Conservation (phyloP, 2,113 vertebrate species). For the Nicator chloris region DNA sequence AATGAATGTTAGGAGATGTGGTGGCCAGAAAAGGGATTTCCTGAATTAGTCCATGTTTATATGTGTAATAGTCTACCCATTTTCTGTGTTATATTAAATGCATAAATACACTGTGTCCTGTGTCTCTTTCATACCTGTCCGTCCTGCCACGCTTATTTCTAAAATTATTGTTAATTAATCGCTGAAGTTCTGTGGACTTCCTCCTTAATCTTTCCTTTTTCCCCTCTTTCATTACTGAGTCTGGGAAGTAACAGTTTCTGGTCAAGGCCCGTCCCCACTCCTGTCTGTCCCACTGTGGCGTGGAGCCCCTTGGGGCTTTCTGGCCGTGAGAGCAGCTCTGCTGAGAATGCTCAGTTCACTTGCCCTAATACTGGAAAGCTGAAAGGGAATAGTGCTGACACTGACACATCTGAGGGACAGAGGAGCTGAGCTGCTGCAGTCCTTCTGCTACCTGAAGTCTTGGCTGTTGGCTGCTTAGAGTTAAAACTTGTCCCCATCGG, state of each 20-base stretch:
- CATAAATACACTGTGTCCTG: neutral
- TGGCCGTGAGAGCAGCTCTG: neutral
- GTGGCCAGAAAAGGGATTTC: neutral
- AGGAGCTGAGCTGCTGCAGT: neutral
- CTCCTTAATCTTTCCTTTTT: neutral
- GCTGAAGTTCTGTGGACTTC: neutral
- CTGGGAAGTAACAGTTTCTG: neutral
- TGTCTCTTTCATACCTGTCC: neutral
- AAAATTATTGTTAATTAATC: neutral
- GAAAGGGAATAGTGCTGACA: neutral
- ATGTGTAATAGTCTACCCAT: fast-evolving
- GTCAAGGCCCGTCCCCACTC: fast-evolving
- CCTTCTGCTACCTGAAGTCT: neutral
- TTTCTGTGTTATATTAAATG: neutral
- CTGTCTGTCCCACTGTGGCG: fast-evolving
- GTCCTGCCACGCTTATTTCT: neutral
- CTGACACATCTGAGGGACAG: neutral
- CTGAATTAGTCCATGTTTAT: neutral
- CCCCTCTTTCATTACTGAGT: too few species aligned
- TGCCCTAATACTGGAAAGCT: fast-evolving
- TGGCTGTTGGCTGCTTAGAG: neutral
- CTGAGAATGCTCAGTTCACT: neutral
- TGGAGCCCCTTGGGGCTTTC: neutral
- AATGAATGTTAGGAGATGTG: neutral
- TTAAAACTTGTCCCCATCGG: fast-evolving